Conservation (phyloP, 2,113 vertebrate species). For the Ptilonorhynchus violaceus region DNA sequence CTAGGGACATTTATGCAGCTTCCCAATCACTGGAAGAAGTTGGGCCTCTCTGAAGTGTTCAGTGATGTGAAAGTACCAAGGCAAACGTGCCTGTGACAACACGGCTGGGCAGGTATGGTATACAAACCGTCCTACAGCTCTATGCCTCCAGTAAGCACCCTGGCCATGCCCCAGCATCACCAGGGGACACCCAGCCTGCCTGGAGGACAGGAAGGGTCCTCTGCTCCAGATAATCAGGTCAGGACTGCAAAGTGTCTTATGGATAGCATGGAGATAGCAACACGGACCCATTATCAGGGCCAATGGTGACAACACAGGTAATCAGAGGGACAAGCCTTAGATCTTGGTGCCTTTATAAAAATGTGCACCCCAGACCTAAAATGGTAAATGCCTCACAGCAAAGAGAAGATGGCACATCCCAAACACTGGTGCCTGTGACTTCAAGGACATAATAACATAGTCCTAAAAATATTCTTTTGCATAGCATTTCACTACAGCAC, state of each 20-base stretch:
- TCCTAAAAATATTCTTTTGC: background rate
- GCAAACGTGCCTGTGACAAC: background rate
- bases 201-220: background rate
- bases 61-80: background rate
- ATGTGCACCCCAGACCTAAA: background rate
- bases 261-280: background rate
- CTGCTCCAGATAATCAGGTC: background rate
- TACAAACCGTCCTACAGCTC: background rate
- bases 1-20: background rate
- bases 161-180: background rate
- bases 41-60: background rate
- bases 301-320: background rate
- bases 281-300: accelerated
- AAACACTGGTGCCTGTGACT: background rate
- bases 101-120: background rate
- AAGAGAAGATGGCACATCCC: background rate
- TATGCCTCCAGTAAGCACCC: no score
- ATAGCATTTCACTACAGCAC: background rate
- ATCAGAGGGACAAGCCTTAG: background rate
- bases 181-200: background rate
- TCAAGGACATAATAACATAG: background rate
- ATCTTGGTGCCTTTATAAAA: background rate
- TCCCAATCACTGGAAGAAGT: background rate
- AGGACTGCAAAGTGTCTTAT: background rate
- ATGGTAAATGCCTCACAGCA: background rate